Evolutionary conservation across 2,888 invertebrate species (phyloP).

Genomic region (Belgica antarctica): DNA sequence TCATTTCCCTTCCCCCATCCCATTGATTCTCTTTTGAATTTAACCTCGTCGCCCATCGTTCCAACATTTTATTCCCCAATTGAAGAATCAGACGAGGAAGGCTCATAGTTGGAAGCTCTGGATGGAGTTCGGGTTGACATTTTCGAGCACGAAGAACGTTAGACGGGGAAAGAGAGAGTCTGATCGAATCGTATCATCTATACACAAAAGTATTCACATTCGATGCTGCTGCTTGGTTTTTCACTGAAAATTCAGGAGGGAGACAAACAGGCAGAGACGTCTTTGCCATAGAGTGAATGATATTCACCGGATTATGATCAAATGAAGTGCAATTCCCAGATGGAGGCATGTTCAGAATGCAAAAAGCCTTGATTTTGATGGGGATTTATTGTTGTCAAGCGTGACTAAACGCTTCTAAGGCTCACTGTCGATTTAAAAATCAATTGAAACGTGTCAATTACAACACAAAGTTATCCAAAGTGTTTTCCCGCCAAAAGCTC

Average conservation of each 20-base stretch:
- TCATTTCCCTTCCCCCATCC: constrained; percentile 18
- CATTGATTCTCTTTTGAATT: constrained; percentile 30
- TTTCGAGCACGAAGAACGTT: neutral
- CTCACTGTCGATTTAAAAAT: too few relatives aligned
- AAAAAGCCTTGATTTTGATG: too few relatives aligned
- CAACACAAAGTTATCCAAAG: too few relatives aligned
- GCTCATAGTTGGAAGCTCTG: constrained; percentile 13
- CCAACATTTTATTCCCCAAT: constrained; percentile 28
- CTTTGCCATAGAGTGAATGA: too few relatives aligned
- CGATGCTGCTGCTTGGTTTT: too few relatives aligned
- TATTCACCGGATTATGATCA: too few relatives aligned
- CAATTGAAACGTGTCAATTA: too few relatives aligned
- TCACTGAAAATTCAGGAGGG: too few relatives aligned
- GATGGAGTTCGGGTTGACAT: neutral
- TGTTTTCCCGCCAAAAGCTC: too few relatives aligned
- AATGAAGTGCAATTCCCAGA: neutral
- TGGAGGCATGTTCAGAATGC: neutral
- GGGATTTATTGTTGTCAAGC: too few relatives aligned
- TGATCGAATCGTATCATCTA: constrained; percentile 38
- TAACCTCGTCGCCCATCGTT: constrained; percentile 43
- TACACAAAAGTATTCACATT: constrained; percentile 1
- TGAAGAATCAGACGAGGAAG: constrained; percentile 38
- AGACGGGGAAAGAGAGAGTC: constrained; percentile 20
- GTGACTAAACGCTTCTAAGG: too few relatives aligned
- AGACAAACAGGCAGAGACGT: too few relatives aligned